A percentile compares a stretch with the other conserved stretches of the same genome.
Conservation (phyloP, 2,888 invertebrate species). For the Epinotia nisella region DNA sequence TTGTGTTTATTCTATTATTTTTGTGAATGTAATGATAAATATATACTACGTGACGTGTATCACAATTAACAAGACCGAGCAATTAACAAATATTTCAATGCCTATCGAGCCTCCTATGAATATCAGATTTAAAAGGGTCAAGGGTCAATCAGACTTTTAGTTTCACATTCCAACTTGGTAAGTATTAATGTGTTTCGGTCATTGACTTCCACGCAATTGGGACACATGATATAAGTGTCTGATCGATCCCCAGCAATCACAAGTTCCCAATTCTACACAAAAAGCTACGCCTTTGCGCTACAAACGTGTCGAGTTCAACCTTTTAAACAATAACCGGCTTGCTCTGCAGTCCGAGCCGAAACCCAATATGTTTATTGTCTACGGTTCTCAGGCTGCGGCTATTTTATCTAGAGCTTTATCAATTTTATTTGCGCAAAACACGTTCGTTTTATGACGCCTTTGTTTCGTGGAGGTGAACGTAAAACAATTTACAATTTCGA, state of each 20-base stretch:
- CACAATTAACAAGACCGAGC: too few species aligned
- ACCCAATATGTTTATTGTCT: constrained; percentile 35
- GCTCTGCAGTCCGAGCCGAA: constrained; percentile 20
- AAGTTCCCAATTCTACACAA: constrained; percentile 28
- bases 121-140: too few species aligned
- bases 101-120: too few species aligned
- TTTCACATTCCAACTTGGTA: too few species aligned
- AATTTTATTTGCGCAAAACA: constrained; percentile 39
- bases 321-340: constrained; percentile 28
- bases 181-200: too few species aligned
- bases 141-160: too few species aligned
- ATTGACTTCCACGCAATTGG: too few species aligned
- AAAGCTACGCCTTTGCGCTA: constrained; percentile 22
- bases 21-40: not conserved
- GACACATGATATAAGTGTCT: too few species aligned
- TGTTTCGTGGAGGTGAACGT: constrained; percentile 42
- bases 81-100: too few species aligned
- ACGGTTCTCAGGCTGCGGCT: constrained; percentile 16
- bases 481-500: constrained; percentile 60
- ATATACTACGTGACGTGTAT: too few species aligned
- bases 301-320: constrained; percentile 22
- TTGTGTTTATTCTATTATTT: constrained; percentile 17
- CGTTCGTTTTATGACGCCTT: constrained; percentile 44
- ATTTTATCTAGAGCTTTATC: constrained; percentile 30
- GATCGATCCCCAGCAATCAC: too few species aligned